Evolutionary conservation across 2,888 invertebrate genomes (phyloP).

Genomic region (Polydrusus pterygomalis): DNA sequence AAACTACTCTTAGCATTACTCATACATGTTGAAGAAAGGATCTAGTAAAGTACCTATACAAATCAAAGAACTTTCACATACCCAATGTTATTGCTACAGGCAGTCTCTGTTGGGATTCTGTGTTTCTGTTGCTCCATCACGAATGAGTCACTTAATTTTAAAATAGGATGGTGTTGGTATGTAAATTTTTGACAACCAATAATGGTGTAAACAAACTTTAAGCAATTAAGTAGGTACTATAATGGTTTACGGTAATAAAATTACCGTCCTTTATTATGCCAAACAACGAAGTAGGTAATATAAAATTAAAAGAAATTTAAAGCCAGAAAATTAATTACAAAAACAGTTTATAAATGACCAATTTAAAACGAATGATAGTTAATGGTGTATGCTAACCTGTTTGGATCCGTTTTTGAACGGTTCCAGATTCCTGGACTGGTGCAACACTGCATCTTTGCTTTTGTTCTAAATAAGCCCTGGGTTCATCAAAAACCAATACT

Average conservation of each 20-base stretch:
- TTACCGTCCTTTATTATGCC: no score
- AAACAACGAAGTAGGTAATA: neutral
- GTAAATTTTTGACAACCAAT: slow-evolving; percentile 6
- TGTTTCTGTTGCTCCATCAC: slow-evolving; percentile 17
- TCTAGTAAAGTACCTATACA: slow-evolving; percentile 6
- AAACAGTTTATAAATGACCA: neutral
- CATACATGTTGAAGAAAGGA: slow-evolving; percentile 8
- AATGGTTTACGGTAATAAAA: neutral
- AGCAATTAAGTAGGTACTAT: neutral
- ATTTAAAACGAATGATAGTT: neutral
- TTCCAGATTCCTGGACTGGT: slow-evolving; percentile 52
- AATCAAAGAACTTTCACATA: slow-evolving; percentile 17
- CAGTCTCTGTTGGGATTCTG: slow-evolving; percentile 19
- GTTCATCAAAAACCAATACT: slow-evolving; percentile 85
- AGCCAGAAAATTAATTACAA: neutral
- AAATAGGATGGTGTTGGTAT: slow-evolving; percentile 13
- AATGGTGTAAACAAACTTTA: slow-evolving; percentile 16
- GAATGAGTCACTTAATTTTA: slow-evolving; percentile 18
- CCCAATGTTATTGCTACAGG: slow-evolving; percentile 10
- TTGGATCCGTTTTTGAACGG: slow-evolving; percentile 33
- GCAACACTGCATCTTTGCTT: slow-evolving; percentile 63
- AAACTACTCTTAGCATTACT: neutral
- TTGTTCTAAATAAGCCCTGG: slow-evolving; percentile 68
- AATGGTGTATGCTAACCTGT: slow-evolving; percentile 38
- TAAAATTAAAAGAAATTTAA: neutral